phyloP scores from a whole-genome alignment of 2,113 vertebrate species.

The Ochotona curzoniae region DNA sequence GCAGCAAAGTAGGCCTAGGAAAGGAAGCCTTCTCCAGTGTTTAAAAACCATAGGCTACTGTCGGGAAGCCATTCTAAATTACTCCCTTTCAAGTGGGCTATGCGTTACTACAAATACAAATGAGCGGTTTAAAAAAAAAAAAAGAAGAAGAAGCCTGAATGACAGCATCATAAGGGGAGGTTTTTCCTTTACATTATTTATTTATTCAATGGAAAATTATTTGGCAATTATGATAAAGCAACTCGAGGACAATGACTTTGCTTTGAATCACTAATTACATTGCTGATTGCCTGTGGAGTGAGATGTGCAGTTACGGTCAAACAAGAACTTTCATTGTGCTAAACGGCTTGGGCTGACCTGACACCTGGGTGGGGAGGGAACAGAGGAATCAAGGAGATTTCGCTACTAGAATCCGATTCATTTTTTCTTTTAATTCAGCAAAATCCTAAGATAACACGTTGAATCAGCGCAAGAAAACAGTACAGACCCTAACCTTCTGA shows the following conservation, averaged over 20 bases:
- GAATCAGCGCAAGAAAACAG: slow-evolving; percentile 83
- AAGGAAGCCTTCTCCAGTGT: slow-evolving; percentile 81
- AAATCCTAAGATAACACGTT: slow-evolving; percentile 54
- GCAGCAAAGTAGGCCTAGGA: slow-evolving; percentile 83
- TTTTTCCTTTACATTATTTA: slow-evolving; percentile 90
- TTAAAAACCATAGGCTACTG: slow-evolving; percentile 78
- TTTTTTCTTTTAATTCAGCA: slow-evolving; percentile 82
- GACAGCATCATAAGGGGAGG: slow-evolving; percentile 88
- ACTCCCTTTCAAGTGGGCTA: slow-evolving; percentile 84
- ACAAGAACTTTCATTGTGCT: slow-evolving; percentile 88
- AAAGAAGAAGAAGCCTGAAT: slow-evolving; percentile 85
- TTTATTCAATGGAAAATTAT: slow-evolving; percentile 92
- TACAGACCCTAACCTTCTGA: slow-evolving; percentile 68
- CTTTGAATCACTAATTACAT: slow-evolving; percentile 92
- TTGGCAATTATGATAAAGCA: slow-evolving; percentile 92
- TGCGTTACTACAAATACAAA: slow-evolving; percentile 87
- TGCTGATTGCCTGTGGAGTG: slow-evolving; percentile 91
- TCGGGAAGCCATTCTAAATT: slow-evolving; percentile 87
- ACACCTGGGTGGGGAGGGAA: slow-evolving; percentile 86
- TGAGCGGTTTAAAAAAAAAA: slow-evolving; percentile 80
- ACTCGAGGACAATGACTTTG: slow-evolving; percentile 90
- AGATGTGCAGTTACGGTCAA: slow-evolving; percentile 90
- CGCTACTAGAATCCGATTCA: slow-evolving; percentile 81
- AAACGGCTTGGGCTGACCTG: slow-evolving; percentile 88
- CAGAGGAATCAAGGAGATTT: slow-evolving; percentile 82